Conservation (phyloP, 2,888 invertebrate species). For the Branchipolynoe longqiensis region DNA sequence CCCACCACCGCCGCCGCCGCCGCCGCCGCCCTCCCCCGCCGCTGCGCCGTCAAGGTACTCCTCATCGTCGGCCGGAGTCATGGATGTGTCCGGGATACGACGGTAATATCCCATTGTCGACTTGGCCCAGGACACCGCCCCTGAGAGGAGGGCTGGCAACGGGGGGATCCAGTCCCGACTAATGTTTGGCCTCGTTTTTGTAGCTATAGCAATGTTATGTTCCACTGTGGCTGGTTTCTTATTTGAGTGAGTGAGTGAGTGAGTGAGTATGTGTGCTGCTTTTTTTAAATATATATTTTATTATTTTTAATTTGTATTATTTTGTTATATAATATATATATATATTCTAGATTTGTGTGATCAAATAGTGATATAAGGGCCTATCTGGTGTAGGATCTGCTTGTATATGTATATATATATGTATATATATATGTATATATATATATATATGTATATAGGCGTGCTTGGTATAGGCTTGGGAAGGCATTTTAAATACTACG, state of each 20-base stretch:
- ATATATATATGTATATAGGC: background rate
- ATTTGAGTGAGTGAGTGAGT: background rate
- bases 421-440: conserved; percentile 4
- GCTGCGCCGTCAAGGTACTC: conserved; percentile 31
- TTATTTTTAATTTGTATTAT: background rate
- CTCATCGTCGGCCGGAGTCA: conserved; percentile 37
- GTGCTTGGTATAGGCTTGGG: too few species aligned
- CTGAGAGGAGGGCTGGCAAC: conserved; percentile 40
- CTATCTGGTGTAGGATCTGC: too few species aligned
- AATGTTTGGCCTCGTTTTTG: conserved; percentile 25
- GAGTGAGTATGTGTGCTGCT: background rate
- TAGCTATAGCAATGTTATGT: conserved; percentile 44
- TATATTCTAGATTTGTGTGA: too few species aligned
- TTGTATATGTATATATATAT: too few species aligned
- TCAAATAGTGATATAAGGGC: too few species aligned
- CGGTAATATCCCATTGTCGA: conserved; percentile 52
- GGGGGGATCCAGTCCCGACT: conserved; percentile 11
- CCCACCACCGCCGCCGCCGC: background rate
- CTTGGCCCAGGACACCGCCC: conserved; percentile 51
- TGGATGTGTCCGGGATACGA: conserved; percentile 39
- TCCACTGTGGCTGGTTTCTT: conserved; percentile 18
- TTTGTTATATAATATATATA: background rate
- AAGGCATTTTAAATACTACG: too few species aligned
- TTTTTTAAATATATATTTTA: too few species aligned
- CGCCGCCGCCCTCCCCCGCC: conserved; percentile 34